Base-by-base conservation (phyloP, 92 coral and sea anemone genomes). In the Pocillopora meandrina region DNA sequence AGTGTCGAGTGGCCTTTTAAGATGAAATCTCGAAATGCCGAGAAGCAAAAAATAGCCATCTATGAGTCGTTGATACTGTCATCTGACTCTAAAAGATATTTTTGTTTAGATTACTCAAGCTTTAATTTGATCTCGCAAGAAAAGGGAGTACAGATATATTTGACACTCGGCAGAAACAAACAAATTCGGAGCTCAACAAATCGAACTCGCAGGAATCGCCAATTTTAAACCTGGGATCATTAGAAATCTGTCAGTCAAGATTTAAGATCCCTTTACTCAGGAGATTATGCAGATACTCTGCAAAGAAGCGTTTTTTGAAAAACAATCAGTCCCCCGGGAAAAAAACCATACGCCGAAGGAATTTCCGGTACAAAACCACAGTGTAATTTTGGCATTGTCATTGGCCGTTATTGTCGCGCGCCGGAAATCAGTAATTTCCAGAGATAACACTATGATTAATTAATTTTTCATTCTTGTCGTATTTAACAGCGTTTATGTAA, bases 381-480 rank as follows among this genome's bases (percentile, higher is more conserved):
- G 62, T 16, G 57, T 68, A 67, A 80, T 56, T 80, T 80, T 69
- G 17, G 71, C 66, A 71, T 81, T 60, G 78, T 81, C 31, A 70
- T 64, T 73, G 73, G 74, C 21, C 67, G 80, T 18, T 61, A 59
- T 61, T 83, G 78, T 74, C 80, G 33, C 17, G 56, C 61, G 66
- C 86, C 86, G 86, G 86, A 83, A 83, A 83, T 65, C 34, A 65
- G 79, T 83, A 83, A 83, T 83, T 83, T 83, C 74, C 61, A 83
- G 72, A 73, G 86, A 83, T 83, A 83, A 83, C 86, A 42, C 52
- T 74, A 56, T 49, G 71, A 83, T 73, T 64, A 83, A 83, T 63
- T 74, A 72, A 60, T 16, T 73, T 42, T 83, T 49, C 73, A 73
- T 83, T 47, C 65, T 55, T 34, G 65, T 56, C 65, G 72, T 42